Evolutionary conservation across 2,113 vertebrate genomes (phyloP), one percentile per base, ranked within the genome.

Genomic region (Heterochromis multidens): DNA sequence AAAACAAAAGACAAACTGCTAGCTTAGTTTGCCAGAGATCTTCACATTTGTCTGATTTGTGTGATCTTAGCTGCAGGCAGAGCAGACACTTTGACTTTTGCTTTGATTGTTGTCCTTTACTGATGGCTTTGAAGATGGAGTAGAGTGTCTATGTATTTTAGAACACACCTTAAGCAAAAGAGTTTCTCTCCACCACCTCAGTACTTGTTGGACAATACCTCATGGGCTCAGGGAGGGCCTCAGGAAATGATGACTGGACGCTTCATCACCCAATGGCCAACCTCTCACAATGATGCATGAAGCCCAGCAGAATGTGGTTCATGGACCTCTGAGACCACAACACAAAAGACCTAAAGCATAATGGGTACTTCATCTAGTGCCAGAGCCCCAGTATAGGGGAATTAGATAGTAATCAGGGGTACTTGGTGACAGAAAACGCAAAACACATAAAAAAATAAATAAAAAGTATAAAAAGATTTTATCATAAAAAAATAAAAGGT

Each of bases 221-320:
- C 93, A 96, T 93, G 89, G 88, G 90, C 81, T 65, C 78, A 10
- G 81, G 84, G 84, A 80, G 56, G 76, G 86, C 92, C 89, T 84
- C 87, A 84, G 88, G 94, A 91, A 92, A 88, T 54, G 79, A 60
- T 92, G 94, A 95, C 93, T 92, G 92, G 92, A 91, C 79, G 74
- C 91, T 96, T 88, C 92, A 96, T 96, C 95, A 96, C 88, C 85
- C 77, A 54, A 91, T 56, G 84, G 87, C 93, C 87, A 87, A 74
- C 86, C 87, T 90, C 88, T 95, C 94, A 95, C 82, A 80, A 88
- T 96, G 95, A 96, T 95, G 85, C 91, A 96, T 96, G 90, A 83
- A 93, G 77, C 86, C 72, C 76, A 82, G 92, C 92, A 87, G 88
- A 89, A 91, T 31, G 63, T 29, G 7, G 87, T 25, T 79, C 79